Base-by-base conservation (phyloP, 1,140 invertebrate genomes). In the Papilio machaon region DNA sequence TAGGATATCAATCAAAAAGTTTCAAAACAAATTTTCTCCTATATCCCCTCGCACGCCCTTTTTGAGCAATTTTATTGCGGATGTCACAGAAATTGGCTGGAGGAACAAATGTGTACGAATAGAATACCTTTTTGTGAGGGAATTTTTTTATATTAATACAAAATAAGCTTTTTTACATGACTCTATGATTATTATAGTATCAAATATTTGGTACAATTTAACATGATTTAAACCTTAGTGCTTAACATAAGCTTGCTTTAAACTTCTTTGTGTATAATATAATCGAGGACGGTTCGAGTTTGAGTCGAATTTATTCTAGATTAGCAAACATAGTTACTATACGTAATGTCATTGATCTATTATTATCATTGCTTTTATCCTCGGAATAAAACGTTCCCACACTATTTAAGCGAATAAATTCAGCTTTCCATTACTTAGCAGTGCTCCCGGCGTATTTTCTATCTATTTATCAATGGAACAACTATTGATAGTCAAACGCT, bases 391-490 rank as follows among this genome's bases (percentile, higher is more conserved):
- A 30, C 17, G 74, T 77, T 77, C 75, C 52, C 75, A 77, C 75
- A 77, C 54, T 58, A 77, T 60, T 77, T 60, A 60, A 77, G 49
- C 52, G 23, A 11, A 60, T 77, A 77, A 77, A 76, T 76, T 35
- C 58, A 76, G 74, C 58, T 79, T 82, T 58, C 54, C 47, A 74
- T 73, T 79, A 74, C 76, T 79, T 77, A 46, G 74, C 60, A 17
- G 54, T 70, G 79, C 75, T 82, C 70, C 47, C 67, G 54, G 54
- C 75, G 74, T 38, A 46, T 75, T 78, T 80, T 73, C 73, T 60
- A 77, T 60, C 83, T 83, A 86, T 87, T 88, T 85, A 88, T 88
- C 85, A 88, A 88, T 88, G 84, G 75, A 75, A 77, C 74, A 81
- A 82, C 67, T 84, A 84, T 85, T 85, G 82, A 84, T 83, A 81